Conservation (phyloP, 92 coral and sea anemone species). For the Anthopleura xanthogrammica region DNA sequence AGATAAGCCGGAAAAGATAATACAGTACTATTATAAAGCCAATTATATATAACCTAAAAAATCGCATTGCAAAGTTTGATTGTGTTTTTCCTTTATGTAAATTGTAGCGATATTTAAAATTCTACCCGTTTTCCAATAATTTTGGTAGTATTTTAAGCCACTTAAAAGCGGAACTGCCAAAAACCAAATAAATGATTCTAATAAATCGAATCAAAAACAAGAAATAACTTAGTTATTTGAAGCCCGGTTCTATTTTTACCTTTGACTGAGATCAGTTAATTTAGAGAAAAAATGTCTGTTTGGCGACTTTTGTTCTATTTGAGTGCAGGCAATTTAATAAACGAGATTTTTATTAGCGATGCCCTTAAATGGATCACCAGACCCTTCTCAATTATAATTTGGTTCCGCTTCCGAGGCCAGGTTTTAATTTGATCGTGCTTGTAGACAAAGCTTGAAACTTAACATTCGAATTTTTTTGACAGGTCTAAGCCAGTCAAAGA, state of each 20-base stretch:
- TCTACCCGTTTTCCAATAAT: too few relatives aligned
- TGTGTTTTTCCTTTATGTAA: too few relatives aligned
- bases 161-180: too few relatives aligned
- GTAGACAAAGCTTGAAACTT: neutral
- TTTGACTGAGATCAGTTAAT: neutral
- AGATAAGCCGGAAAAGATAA: too few relatives aligned
- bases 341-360: constrained; percentile 4
- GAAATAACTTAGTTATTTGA: too few relatives aligned
- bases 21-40: too few relatives aligned
- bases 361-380: neutral
- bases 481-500: neutral
- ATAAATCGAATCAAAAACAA: too few relatives aligned
- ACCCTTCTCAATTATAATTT: neutral
- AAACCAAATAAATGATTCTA: too few relatives aligned
- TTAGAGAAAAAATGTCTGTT: neutral
- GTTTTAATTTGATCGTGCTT: neutral
- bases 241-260: neutral
- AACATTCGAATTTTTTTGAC: neutral
- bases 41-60: too few relatives aligned
- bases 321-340: neutral
- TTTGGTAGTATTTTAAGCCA: too few relatives aligned
- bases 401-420: neutral
- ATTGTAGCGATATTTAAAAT: too few relatives aligned
- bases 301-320: neutral
- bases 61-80: too few relatives aligned